These are phyloP conservation scores for Oryctolagus cuniculus DNA, from an alignment of 2,113 vertebrate species.

Conservation along the genomic window DNA sequence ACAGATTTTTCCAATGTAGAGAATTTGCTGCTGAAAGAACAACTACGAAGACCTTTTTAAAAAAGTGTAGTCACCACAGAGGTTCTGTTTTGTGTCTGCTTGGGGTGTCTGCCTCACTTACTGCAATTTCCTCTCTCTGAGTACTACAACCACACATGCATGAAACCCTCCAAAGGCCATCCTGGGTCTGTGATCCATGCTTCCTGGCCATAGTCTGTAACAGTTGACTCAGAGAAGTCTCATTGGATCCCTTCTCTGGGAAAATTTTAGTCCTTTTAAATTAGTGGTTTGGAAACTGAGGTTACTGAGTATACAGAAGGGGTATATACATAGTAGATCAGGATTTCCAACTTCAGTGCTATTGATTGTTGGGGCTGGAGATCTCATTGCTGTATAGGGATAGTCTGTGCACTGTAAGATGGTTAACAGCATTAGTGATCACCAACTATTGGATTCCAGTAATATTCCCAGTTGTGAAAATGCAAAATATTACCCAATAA, in stretches of 20 bases:
- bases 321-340: neutral
- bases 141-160: neutral
- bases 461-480: neutral
- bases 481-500: neutral
- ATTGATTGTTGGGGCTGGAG: neutral
- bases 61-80: constrained; percentile 69
- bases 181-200: neutral
- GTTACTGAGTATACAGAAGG: neutral
- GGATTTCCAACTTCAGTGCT: neutral
- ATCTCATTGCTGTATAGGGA: neutral
- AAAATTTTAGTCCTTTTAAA: neutral
- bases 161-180: neutral
- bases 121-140: neutral
- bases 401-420: neutral
- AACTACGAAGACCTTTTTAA: constrained; percentile 47
- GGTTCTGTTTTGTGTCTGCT: constrained; percentile 65
- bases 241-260: neutral
- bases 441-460: neutral
- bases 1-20: constrained; percentile 79
- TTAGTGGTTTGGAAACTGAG: neutral
- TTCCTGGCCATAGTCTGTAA: neutral
- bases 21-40: constrained; percentile 66
- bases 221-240: neutral
- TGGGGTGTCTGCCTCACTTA: neutral
- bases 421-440: neutral